These are phyloP conservation scores for Tricholaema leucomelas DNA, from an alignment of 2,113 vertebrate genomes.

Conservation along the genomic window DNA sequence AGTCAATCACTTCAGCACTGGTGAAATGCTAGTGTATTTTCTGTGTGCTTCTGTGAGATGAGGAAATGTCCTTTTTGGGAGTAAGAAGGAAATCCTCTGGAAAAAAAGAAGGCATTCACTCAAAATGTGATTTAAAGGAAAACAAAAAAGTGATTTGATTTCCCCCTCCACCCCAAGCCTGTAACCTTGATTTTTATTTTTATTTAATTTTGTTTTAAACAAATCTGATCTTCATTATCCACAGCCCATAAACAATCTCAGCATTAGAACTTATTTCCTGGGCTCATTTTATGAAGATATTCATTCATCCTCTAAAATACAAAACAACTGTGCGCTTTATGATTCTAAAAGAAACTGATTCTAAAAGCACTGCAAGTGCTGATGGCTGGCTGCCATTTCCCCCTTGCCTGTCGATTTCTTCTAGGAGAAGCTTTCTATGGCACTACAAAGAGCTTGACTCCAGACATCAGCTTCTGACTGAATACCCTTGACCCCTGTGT, in stretches of 20 bases:
- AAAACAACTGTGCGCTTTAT: neutral
- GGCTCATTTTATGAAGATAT: neutral
- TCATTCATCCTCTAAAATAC: neutral
- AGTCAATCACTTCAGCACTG: neutral
- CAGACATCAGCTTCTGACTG: neutral
- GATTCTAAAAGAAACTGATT: neutral
- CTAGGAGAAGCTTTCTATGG: neutral
- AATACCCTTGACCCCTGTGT: neutral
- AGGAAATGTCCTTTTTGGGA: neutral
- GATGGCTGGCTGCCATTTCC: neutral
- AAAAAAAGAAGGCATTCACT: neutral
- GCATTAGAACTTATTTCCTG: neutral
- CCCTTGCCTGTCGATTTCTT: neutral
- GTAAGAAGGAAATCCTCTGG: neutral
- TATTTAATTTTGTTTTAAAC: neutral
- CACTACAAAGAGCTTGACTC: neutral
- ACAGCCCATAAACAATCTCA: neutral
- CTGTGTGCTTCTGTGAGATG: neutral
- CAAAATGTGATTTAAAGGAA: neutral
- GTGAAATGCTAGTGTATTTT: neutral
- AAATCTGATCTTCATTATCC: neutral
- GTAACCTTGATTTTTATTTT: neutral
- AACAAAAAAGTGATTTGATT: neutral
- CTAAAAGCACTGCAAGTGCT: slow-evolving; percentile 10
- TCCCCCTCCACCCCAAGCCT: neutral